Evolutionary conservation across 2,113 vertebrate species (phyloP).

Genomic region (Pseudopipra pipra): DNA sequence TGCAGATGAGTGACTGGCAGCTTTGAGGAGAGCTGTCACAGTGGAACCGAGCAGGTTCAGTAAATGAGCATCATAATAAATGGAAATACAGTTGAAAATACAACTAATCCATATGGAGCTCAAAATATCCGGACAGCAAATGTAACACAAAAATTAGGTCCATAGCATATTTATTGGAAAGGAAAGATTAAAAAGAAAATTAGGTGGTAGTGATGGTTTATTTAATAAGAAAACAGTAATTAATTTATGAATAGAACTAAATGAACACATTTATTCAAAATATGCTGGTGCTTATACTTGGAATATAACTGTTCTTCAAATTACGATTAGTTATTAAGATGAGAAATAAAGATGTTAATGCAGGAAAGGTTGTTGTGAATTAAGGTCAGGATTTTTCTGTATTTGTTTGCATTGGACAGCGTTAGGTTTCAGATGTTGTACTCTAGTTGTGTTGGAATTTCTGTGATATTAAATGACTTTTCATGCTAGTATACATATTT

Average conservation of each 20-base stretch:
- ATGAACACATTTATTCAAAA: background rate
- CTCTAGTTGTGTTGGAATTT: background rate
- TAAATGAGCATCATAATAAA: background rate
- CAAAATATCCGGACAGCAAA: background rate
- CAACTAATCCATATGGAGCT: background rate
- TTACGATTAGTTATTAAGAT: background rate
- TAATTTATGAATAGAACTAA: background rate
- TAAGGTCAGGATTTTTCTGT: background rate
- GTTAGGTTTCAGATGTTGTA: background rate
- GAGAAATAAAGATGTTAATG: background rate
- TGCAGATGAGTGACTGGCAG: fast-evolving
- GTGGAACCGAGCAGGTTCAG: background rate
- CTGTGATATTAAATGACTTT: background rate
- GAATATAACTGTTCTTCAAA: background rate
- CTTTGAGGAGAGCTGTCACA: background rate
- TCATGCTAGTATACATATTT: background rate
- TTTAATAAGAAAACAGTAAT: background rate
- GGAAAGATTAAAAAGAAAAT: background rate
- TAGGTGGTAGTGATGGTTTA: background rate
- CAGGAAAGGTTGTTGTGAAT: background rate
- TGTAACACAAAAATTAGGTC: background rate
- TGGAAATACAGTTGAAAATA: background rate
- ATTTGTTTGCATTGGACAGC: background rate
- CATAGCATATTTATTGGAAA: background rate
- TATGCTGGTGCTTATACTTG: background rate